phyloP scores from a whole-genome alignment of 2,888 invertebrate species.

The Apamea monoglypha region DNA sequence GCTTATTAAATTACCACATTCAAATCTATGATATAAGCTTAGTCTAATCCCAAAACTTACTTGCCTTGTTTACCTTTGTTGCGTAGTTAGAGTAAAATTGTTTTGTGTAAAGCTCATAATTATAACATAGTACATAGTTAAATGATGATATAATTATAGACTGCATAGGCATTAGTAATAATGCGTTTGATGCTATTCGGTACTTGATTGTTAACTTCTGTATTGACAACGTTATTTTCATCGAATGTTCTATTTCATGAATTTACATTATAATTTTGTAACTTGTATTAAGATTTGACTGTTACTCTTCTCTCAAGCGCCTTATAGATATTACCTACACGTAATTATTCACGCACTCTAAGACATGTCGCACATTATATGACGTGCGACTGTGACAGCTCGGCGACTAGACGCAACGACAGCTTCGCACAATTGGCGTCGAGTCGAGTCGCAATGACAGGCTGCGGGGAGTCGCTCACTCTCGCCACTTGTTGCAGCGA shows the following conservation, averaged over 20 bases:
- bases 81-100: background rate
- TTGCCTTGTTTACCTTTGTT: too few species aligned
- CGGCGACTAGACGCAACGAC: background rate
- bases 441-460: background rate
- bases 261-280: background rate
- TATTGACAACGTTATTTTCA: background rate
- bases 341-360: background rate
- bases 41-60: too few species aligned
- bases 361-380: background rate
- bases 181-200: background rate
- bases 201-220: background rate
- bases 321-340: background rate
- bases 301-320: background rate
- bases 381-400: background rate
- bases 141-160: too few species aligned
- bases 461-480: background rate
- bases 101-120: background rate
- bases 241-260: background rate
- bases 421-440: background rate
- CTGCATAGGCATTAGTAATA: too few species aligned
- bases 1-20: background rate
- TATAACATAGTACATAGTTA: too few species aligned
- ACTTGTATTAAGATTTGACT: background rate
- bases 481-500: background rate
- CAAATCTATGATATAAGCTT: background rate